Conservation (phyloP, 2,797 vertebrate species). For the Brachyalestes nurse region DNA sequence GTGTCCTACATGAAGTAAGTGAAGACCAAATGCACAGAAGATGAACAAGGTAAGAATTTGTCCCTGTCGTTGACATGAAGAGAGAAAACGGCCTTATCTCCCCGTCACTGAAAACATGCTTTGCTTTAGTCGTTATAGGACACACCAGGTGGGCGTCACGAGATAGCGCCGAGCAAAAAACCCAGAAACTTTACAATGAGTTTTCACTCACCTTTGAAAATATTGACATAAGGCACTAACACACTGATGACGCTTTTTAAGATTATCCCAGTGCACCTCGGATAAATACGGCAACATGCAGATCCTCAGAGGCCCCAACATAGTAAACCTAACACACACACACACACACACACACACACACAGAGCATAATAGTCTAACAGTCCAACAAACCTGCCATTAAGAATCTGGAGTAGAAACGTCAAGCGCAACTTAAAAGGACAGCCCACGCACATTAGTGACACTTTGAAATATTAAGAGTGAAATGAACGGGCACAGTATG, state of each 20-base stretch:
- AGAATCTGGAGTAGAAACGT: conserved; percentile 49
- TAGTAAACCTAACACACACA: conserved; percentile 32
- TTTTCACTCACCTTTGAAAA: neutral
- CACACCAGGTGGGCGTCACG: neutral
- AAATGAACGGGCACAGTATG: conserved; percentile 64
- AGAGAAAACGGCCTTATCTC: neutral
- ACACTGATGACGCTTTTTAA: conserved; percentile 22
- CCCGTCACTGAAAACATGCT: neutral
- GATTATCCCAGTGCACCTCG: conserved; percentile 31
- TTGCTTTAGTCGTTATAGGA: neutral
- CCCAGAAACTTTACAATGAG: neutral
- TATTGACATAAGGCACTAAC: neutral
- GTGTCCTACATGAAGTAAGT: conserved; percentile 5
- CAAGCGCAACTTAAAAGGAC: conserved; percentile 51
- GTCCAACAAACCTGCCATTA: conserved; percentile 58
- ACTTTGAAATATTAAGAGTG: conserved; percentile 68
- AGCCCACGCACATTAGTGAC: conserved; percentile 60
- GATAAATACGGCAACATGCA: conserved; percentile 33
- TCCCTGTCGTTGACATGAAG: neutral
- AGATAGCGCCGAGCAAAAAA: neutral
- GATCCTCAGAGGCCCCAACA: conserved; percentile 22
- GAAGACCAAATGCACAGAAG: conserved; percentile 13
- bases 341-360: neutral
- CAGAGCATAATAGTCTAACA: conserved; percentile 43
- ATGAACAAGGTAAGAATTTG: conserved; percentile 5